Conservation (phyloP, 2,888 invertebrate species). For the Serripes groenlandicus region DNA sequence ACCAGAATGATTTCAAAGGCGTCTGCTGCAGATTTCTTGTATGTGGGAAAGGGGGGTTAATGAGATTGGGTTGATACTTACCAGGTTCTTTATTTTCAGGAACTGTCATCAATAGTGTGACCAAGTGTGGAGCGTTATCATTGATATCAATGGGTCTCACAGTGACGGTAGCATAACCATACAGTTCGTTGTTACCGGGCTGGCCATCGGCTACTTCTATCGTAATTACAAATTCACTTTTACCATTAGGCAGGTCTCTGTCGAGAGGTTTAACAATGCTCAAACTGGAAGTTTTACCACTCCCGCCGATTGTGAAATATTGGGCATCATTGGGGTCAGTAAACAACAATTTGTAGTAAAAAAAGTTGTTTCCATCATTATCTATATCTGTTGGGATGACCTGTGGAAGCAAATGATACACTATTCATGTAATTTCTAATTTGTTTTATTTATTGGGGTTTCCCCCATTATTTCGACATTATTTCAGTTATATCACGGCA, state of each 20-base stretch:
- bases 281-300: conserved; percentile 94
- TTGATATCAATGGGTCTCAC: conserved; percentile 98
- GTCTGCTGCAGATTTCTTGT: too few relatives aligned
- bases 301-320: conserved; percentile 96
- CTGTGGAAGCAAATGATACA: conserved; percentile 88
- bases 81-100: conserved; percentile 86
- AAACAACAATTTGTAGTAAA: conserved; percentile 90
- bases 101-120: conserved; percentile 34
- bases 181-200: conserved; percentile 32
- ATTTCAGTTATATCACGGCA: too few relatives aligned
- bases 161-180: conserved; percentile 97
- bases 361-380: conserved; percentile 97
- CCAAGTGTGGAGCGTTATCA: conserved; percentile 98
- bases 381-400: conserved; percentile 98
- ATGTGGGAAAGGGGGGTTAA: too few relatives aligned
- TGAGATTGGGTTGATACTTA: too few relatives aligned
- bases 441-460: too few relatives aligned
- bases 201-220: conserved; percentile 83
- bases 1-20: too few relatives aligned
- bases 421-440: too few relatives aligned
- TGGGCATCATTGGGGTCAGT: conserved; percentile 56
- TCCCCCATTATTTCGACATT: too few relatives aligned
- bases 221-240: conserved; percentile 88
- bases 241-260: conserved; percentile 97
- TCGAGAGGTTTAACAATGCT: conserved; percentile 97